Base-by-base conservation (phyloP, 1,140 invertebrate genomes). In the Propsilocerus akamusi region DNA sequence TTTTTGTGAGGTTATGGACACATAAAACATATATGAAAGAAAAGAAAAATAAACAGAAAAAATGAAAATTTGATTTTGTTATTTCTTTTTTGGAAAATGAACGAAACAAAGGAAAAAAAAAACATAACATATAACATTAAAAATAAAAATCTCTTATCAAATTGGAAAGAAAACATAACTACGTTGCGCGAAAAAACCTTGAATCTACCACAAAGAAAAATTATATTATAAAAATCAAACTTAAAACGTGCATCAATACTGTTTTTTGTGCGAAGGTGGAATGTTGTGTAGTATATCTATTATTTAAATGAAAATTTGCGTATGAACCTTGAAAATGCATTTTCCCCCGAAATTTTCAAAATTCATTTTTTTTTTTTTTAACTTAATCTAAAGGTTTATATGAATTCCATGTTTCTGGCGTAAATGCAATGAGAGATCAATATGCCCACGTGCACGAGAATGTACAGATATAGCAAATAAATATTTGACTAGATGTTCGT, bases 321-420 rank as follows among this genome's bases (percentile, higher is more conserved):
- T n/a, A n/a, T n/a, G n/a, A n/a, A n/a, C n/a, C n/a, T n/a, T n/a
- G n/a, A n/a, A n/a, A n/a, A n/a, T n/a, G n/a, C n/a, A n/a, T n/a
- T n/a, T n/a, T n/a, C n/a, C n/a, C n/a, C n/a, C n/a, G n/a, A n/a
- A n/a, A n/a, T n/a, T n/a, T n/a, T n/a, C n/a, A n/a, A n/a, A n/a
- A n/a, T n/a, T n/a, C n/a, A n/a, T n/a, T n/a, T n/a, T n/a, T n/a
- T n/a, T n/a, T n/a, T n/a, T n/a, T n/a, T n/a, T n/a, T n/a, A n/a
- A n/a, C n/a, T n/a, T n/a, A n/a, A n/a, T n/a, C n/a, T n/a, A n/a
- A n/a, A n/a, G n/a, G n/a, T 63, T 63, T 20, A 63, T 55, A 53
- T 63, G 63, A 48, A 65, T 65, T 48, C 63, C 63, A 48, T 65
- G 63, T 47, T 65, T 65, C 32, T 64, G 63, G 24, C 62, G 48